Base-by-base conservation (phyloP, 2,113 vertebrate species). In the Holacanthus passer region DNA sequence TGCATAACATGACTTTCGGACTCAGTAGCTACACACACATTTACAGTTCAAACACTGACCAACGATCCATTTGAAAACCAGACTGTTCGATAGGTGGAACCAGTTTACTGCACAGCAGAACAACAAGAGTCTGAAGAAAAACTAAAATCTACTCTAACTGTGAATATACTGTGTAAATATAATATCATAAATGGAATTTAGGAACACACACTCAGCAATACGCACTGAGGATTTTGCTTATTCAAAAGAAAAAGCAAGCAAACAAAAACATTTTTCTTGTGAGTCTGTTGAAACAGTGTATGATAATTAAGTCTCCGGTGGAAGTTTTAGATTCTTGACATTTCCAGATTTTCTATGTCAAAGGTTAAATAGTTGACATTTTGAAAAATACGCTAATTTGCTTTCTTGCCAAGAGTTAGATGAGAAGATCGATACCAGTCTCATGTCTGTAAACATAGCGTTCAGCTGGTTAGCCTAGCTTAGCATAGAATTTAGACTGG, bases 31-130 rank as follows among this genome's bases (percentile, higher is more conserved):
- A 39, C 29, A 39, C n/a, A 2, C 39, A 58, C 14, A 78, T 53
- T 79, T 39, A n/a, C 70, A 66, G 60, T 60, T 68, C 73, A 75
- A 68, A 83, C 47, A 31, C 29, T 43, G 31, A 53, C 22, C 60
- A 48, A 14, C 10, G 17, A 68, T 41, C 48, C 53, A 52, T 31
- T 3, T 29, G 55, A 74, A 56, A 62, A 55, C 20, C 45, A 47
- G 29, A 63, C 41, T 14, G 32, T 32, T 58, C 20, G 43, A 20
- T 9, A 59, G 22, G 27, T 43, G 53, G 45, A 64, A 41, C 47
- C 45, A 47, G 60, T 52, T 22, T 20, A 29, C 43, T 48, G 16
- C n/a, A 19, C 12, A 4, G 45, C 35, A 7, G 43, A 60, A 59
- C 20, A 41, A 32, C 9, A 67, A 37, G 16, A 22, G 19, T 55